Evolutionary conservation across 23 tunicate species (phyloP).

Genomic region (Halocynthia roretzi): DNA sequence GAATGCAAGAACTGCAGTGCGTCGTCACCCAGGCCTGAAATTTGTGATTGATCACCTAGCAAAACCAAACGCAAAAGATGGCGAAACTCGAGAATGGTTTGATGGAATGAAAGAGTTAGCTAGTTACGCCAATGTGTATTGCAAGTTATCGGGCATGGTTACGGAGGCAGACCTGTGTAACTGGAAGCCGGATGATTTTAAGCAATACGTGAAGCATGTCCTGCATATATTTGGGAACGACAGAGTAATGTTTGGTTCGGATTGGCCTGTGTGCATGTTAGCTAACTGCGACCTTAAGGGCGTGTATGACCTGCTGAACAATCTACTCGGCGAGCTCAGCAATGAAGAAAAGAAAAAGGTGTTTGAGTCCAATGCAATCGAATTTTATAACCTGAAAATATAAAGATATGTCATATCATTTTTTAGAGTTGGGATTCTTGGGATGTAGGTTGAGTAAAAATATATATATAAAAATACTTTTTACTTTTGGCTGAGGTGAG

Average conservation of each 20-base stretch:
- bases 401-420: neutral
- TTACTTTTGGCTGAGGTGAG: no score
- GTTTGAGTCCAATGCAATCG: conserved; percentile 32
- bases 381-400: conserved; percentile 31
- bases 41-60: conserved; percentile 86
- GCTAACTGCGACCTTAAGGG: conserved; percentile 56
- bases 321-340: conserved; percentile 21
- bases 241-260: conserved; percentile 96
- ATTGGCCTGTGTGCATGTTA: conserved; percentile 98
- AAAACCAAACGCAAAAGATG: conserved; percentile 82
- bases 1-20: conserved; percentile 46
- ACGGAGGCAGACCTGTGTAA: conserved; percentile 73
- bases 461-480: no score
- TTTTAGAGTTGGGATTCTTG: no score
- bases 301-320: conserved; percentile 49
- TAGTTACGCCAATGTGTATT: conserved; percentile 62
- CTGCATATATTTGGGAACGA: conserved; percentile 64
- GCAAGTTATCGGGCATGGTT: conserved; percentile 98
- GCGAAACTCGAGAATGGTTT: conserved; percentile 63
- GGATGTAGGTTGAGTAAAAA: no score
- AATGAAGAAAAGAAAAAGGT: conserved; percentile 34
- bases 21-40: conserved; percentile 21
- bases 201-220: conserved; percentile 71
- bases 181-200: conserved; percentile 77
- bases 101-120: conserved; percentile 56